phyloP scores from a whole-genome alignment of 2,888 invertebrate genomes.

The Hemaris fuciformis region DNA sequence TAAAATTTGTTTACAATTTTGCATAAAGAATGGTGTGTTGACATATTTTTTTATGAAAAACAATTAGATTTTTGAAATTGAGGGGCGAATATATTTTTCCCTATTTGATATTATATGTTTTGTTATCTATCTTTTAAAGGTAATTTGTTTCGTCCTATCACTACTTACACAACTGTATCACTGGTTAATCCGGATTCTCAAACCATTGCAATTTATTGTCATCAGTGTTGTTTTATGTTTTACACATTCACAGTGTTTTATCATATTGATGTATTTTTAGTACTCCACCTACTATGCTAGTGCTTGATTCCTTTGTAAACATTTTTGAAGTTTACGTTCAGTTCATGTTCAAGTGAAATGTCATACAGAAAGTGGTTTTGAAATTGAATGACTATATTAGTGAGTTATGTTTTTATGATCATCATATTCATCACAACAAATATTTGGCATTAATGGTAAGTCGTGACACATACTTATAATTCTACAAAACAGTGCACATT shows the following conservation, averaged over 20 bases:
- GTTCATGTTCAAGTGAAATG: constrained; percentile 18
- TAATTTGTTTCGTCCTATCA: constrained; percentile 26
- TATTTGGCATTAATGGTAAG: constrained; percentile 69
- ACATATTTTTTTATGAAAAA: neutral
- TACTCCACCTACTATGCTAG: constrained; percentile 61
- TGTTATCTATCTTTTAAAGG: constrained; percentile 28
- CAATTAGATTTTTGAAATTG: neutral
- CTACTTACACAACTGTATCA: constrained; percentile 31
- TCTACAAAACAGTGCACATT: neutral
- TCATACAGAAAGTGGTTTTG: constrained; percentile 20
- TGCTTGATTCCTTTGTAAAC: constrained; percentile 70
- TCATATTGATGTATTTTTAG: constrained; percentile 77
- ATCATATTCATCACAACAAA: constrained; percentile 41
- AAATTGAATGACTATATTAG: constrained; percentile 31
- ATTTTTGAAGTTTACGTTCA: constrained; percentile 46
- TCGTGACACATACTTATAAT: constrained; percentile 20
- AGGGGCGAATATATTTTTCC: constrained; percentile 19
- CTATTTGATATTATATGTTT: constrained; percentile 27
- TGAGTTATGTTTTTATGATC: constrained; percentile 55
- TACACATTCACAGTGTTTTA: constrained; percentile 74
- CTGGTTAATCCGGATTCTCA: constrained; percentile 64
- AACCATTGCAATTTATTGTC: constrained; percentile 59
- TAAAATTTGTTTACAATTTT: neutral
- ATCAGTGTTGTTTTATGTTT: constrained; percentile 67
- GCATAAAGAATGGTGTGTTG: neutral